Base-by-base conservation (phyloP, 1,140 invertebrate species). In the Augochlora pura region DNA sequence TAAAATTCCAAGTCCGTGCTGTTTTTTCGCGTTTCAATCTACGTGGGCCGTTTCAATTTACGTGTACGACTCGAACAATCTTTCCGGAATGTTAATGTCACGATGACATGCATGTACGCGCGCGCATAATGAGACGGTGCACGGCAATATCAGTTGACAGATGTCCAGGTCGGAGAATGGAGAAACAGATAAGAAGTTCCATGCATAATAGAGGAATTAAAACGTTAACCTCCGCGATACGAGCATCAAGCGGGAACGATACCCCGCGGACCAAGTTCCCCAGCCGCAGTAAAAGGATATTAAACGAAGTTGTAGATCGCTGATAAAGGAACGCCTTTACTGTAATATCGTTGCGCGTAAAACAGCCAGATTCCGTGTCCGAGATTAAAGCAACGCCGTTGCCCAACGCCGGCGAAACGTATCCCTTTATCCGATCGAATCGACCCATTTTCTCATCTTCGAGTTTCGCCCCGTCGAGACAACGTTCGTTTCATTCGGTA, bases 371-470 rank as follows among this genome's bases (percentile, higher is more conserved):
- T 57, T 57, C 54, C 54, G n/a, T 57, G 54, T 57, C 54, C 54
- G 54, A 57, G 54, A 57, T 57, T 57, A 57, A 57, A 57, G n/a
- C 54, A 57, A 7, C 54, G n/a, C 54, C n/a, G n/a, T 57, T 57
- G 21, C 21, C 54, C 54, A 57, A 57, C 54, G n/a, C 54, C 54
- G 54, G 54, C 8, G 54, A 57, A 57, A n/a, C 21, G 54, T 57
- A 57, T 57, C 54, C n/a, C 54, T 57, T 57, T 57, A 57, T 57
- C 54, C 54, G 54, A 57, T 57, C 54, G 54, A 57, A 57, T 57
- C 54, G 54, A 57, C 54, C 54, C 7, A 57, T 57, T 57, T 57
- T 57, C 54, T 10, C 21, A 57, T 57, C 54, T 57, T 57, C 54
- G 54, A 57, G n/a, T 57, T n/a, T 57, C 54, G 49, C 21, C 16